Conservation (phyloP, 2,113 vertebrate genomes). For the Miniopterus natalensis region DNA sequence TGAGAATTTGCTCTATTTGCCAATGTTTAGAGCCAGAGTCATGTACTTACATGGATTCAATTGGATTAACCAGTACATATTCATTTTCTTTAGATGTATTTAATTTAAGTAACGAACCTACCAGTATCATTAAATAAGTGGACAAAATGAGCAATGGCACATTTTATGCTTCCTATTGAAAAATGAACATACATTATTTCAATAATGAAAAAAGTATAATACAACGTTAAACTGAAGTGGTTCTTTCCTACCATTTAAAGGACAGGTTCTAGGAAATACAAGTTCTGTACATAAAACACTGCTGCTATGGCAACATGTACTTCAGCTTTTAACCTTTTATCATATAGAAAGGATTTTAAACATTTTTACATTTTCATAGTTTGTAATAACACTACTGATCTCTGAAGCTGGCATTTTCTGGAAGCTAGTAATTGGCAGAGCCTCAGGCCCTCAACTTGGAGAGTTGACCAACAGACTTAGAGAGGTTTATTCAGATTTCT, state of each 20-base stretch:
- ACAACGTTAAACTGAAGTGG: conserved; percentile 48
- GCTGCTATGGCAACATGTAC: conserved; percentile 69
- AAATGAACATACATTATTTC: conserved; percentile 65
- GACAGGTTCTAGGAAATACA: conserved; percentile 52
- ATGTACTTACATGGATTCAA: background rate
- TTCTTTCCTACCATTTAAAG: conserved; percentile 65
- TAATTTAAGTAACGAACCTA: conserved; percentile 21
- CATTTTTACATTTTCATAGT: conserved; percentile 61
- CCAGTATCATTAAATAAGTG: conserved; percentile 39
- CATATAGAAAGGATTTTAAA: conserved; percentile 55
- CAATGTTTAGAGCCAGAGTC: background rate
- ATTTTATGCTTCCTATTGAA: conserved; percentile 50
- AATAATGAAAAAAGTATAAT: conserved; percentile 59
- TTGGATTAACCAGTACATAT: background rate
- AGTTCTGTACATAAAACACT: conserved; percentile 69
- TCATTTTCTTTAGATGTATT: conserved; percentile 39
- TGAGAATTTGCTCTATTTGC: background rate
- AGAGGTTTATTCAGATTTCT: background rate
- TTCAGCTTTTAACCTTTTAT: conserved; percentile 76
- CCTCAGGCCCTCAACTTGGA: conserved; percentile 40
- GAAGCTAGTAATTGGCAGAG: conserved; percentile 69
- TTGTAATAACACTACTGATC: conserved; percentile 67
- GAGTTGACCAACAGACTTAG: background rate
- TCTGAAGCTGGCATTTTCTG: conserved; percentile 61
- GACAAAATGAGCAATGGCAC: conserved; percentile 59